Conservation (phyloP, 2,888 invertebrate species). For the Amiota communis region DNA sequence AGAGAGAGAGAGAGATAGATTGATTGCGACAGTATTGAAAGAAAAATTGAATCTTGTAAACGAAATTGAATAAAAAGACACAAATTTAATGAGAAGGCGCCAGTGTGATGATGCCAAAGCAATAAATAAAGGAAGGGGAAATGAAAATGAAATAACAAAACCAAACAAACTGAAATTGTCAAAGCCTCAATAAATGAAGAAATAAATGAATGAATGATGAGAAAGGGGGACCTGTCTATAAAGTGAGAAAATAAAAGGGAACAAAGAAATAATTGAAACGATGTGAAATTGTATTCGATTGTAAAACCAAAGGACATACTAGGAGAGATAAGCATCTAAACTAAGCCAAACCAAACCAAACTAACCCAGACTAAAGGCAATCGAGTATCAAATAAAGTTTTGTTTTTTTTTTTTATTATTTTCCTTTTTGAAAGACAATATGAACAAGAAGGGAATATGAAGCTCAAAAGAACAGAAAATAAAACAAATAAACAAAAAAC, state of each 20-base stretch:
- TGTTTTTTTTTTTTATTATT: no score
- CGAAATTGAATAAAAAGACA: conserved; percentile 21
- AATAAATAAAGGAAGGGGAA: neutral
- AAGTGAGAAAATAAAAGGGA: neutral
- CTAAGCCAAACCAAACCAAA: neutral
- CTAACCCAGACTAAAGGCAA: neutral
- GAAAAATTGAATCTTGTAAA: no score
- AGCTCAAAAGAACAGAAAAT: neutral
- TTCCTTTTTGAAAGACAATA: no score
- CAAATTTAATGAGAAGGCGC: conserved; percentile 14
- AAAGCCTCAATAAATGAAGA: neutral
- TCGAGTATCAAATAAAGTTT: neutral
- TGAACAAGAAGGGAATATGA: neutral
- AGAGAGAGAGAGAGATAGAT: neutral
- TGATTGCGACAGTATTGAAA: no score
- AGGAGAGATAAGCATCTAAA: neutral
- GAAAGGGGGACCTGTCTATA: neutral
- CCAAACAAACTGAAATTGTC: neutral
- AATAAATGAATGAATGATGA: neutral
- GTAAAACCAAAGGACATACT: neutral
- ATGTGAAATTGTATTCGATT: conserved; percentile 11
- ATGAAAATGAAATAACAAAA: conserved; percentile 10
- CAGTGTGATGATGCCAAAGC: neutral
- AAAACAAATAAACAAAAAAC: neutral
- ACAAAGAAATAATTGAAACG: neutral